Evolutionary conservation across 2,888 invertebrate species (phyloP).

Genomic region (Oligia fasciuncula): DNA sequence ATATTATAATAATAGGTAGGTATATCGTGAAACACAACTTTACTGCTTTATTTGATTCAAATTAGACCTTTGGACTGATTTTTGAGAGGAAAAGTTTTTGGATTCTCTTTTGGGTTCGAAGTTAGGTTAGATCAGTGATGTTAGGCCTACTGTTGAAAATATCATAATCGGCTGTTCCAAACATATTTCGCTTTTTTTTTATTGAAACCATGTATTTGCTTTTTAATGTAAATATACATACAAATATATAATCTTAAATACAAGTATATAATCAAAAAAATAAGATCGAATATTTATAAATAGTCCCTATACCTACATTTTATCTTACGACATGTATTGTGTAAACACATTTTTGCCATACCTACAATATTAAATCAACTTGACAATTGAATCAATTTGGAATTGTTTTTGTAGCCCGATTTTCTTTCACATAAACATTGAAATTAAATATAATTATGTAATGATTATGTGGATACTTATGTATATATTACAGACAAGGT

Average conservation of each 20-base stretch:
- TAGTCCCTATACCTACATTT: background rate
- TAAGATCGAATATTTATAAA: background rate
- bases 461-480: background rate
- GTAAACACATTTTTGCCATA: background rate
- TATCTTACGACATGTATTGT: too few relatives aligned
- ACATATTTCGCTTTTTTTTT: background rate
- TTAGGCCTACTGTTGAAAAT: background rate
- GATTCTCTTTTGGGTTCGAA: background rate
- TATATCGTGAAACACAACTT: too few relatives aligned
- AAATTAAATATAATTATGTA: background rate
- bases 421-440: background rate
- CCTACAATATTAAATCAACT: background rate
- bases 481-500: conserved; percentile 35
- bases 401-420: background rate
- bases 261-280: too few relatives aligned
- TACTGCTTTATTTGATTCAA: background rate
- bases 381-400: background rate
- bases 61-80: background rate
- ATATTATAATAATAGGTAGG: conserved; percentile 1
- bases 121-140: too few relatives aligned
- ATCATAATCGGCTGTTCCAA: too few relatives aligned
- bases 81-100: background rate
- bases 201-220: background rate
- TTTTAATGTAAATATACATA: too few relatives aligned
- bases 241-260: too few relatives aligned